Evolutionary conservation across 2,888 invertebrate genomes (phyloP), one percentile per base, ranked within the genome.

Genomic region (Hetaerina titia): DNA sequence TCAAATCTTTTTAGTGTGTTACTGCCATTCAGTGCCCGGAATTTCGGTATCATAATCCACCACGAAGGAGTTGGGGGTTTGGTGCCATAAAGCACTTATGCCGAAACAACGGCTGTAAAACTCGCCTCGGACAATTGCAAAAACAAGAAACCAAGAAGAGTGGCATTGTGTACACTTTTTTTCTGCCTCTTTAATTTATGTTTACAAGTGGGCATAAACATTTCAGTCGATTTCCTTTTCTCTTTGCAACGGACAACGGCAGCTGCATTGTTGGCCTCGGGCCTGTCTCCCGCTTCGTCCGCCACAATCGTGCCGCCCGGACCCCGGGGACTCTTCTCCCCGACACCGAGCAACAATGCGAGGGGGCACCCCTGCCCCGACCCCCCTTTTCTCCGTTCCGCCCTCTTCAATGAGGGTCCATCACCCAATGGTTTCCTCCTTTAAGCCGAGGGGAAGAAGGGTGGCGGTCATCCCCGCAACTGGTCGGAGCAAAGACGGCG

Each of bases 201-300:
- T 92, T 92, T 92, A 92, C 92, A 92, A 92, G 92, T 69, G 92
- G 92, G 56, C 69, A 74, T 92, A 92, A 92, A 92, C 92, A 92
- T 92, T 92, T 92, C 92, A 92, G 69, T 92, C 63, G 31, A 45
- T 92, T 74, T 56, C 56, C 69, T 92, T 31, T 81, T 31, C 81
- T 81, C 81, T 81, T 81, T 81, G 15, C 81, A 81, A 31, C 25
- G 81, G 81, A 25, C 81, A 15, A 31, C 9, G 81, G 81, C 81
- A 81, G 81, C 81, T 81, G 81, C 81, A 81, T 81, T 81, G 81
- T 81, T 31, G 81, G 8, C 81, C 31, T 15, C 2, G 74, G 74
- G 25, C 74, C 69, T 8, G 45, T 45, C 45, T 4, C 45, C 45
- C 45, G 45, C 45, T 45, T 45, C 45, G 45, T 11, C 81, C 31